Percentiles rank a stretch among this genome's conserved stretches.
Evolutionary conservation across 2,888 invertebrate genomes (phyloP).

Genomic region (Elegia similella): DNA sequence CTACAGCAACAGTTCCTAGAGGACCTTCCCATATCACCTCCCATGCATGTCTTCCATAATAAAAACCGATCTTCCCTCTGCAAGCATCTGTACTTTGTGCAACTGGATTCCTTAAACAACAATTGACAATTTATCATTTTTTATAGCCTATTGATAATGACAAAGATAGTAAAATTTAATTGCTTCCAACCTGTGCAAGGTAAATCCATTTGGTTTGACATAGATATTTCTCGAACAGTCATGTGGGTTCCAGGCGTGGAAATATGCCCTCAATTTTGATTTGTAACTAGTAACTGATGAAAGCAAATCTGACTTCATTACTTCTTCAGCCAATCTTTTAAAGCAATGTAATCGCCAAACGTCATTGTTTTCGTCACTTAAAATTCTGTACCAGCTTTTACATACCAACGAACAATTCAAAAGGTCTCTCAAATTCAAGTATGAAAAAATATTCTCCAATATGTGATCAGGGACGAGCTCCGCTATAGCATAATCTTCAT

Average conservation of each 20-base stretch:
- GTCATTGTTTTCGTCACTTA: slow-evolving; percentile 96
- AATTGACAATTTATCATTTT: neutral
- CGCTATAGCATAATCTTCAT: slow-evolving; percentile 80
- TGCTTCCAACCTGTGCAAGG: slow-evolving; percentile 88
- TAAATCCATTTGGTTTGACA: slow-evolving; percentile 98
- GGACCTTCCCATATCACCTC: slow-evolving; percentile 99
- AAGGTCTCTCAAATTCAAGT: slow-evolving; percentile 92
- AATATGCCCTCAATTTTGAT: slow-evolving; percentile 95
- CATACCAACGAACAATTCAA: slow-evolving; percentile 95
- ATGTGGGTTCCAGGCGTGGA: slow-evolving; percentile 98
- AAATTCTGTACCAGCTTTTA: slow-evolving; percentile 94
- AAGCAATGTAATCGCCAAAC: slow-evolving; percentile 96
- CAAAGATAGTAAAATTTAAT: too few relatives aligned
- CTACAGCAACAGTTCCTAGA: slow-evolving; percentile 97
- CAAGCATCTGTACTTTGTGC: slow-evolving; percentile 99
- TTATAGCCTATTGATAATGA: neutral
- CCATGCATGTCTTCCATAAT: slow-evolving; percentile 97
- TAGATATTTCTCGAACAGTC: slow-evolving; percentile 99
- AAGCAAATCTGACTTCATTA: slow-evolving; percentile 94
- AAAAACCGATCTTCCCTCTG: slow-evolving; percentile 94
- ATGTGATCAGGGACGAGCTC: slow-evolving; percentile 89
- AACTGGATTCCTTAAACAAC: slow-evolving; percentile 90
- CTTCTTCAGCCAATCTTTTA: slow-evolving; percentile 91
- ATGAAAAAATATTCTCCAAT: slow-evolving; percentile 95
- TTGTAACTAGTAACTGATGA: slow-evolving; percentile 94